These are phyloP conservation scores for Noctua pronuba DNA, from an alignment of 2,888 invertebrate species.

Conservation along the genomic window DNA sequence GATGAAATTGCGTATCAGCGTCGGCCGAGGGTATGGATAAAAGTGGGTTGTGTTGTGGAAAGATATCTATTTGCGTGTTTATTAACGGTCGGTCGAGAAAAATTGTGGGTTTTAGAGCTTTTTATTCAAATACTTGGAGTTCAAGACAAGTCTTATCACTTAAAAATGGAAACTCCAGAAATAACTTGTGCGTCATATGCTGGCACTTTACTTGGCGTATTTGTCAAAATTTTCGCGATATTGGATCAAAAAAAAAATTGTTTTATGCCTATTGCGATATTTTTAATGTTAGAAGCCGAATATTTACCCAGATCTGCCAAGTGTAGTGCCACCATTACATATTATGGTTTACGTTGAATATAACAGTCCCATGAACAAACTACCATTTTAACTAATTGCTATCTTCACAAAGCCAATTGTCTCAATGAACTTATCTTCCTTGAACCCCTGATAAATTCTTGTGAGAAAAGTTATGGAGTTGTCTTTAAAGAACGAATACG, in stretches of 20 bases:
- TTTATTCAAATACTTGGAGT: neutral
- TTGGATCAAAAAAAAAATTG: too few relatives aligned
- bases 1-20: slow-evolving; percentile 36
- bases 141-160: neutral
- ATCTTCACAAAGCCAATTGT: neutral
- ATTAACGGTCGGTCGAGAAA: neutral
- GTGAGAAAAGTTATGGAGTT: neutral
- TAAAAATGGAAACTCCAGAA: neutral
- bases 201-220: too few relatives aligned
- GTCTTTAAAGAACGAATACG: neutral
- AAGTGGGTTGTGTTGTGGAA: slow-evolving; percentile 23
- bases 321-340: too few relatives aligned
- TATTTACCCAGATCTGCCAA: too few relatives aligned
- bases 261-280: too few relatives aligned
- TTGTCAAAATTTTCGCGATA: too few relatives aligned
- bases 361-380: neutral
- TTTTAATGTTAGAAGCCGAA: too few relatives aligned
- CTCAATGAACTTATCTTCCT: neutral
- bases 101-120: slow-evolving; percentile 1
- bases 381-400: neutral
- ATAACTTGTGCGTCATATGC: neutral
- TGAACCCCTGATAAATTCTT: neutral
- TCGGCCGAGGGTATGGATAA: slow-evolving; percentile 22
- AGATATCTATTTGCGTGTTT: slow-evolving; percentile 23
- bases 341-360: neutral